These are phyloP conservation scores for Xestia rhomboidea DNA, from an alignment of 2,888 invertebrate species.

Conservation along the genomic window DNA sequence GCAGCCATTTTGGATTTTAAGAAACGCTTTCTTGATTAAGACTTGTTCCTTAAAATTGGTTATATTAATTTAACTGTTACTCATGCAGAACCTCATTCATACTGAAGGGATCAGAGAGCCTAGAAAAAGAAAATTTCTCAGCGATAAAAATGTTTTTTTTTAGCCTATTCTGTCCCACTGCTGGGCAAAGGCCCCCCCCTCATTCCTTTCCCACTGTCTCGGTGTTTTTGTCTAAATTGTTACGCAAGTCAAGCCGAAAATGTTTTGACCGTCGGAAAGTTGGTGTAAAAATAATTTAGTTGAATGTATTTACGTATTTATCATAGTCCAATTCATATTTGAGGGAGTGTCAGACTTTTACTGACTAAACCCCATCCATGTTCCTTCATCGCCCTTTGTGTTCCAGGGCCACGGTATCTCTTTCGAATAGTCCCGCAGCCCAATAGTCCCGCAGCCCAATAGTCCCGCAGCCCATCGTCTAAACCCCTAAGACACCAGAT, in stretches of 20 bases:
- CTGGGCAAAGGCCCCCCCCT: no score
- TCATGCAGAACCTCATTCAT: not conserved
- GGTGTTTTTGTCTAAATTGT: no score
- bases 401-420: no score
- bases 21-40: not conserved
- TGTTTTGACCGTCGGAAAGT: not conserved
- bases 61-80: not conserved
- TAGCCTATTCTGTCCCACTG: not conserved
- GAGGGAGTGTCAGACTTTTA: no score
- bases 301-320: not conserved
- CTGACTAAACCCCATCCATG: no score
- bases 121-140: not conserved
- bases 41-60: not conserved
- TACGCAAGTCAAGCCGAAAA: not conserved
- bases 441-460: no score
- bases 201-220: no score
- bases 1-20: conserved; percentile 3
- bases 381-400: no score
- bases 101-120: not conserved
- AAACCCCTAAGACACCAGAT: not conserved
- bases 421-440: no score
- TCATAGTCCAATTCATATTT: not conserved
- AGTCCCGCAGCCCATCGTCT: no score
- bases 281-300: not conserved
- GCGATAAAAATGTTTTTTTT: not conserved